Base-by-base conservation (phyloP, 2,888 invertebrate species). In the Leptarthrus brevirostris region DNA sequence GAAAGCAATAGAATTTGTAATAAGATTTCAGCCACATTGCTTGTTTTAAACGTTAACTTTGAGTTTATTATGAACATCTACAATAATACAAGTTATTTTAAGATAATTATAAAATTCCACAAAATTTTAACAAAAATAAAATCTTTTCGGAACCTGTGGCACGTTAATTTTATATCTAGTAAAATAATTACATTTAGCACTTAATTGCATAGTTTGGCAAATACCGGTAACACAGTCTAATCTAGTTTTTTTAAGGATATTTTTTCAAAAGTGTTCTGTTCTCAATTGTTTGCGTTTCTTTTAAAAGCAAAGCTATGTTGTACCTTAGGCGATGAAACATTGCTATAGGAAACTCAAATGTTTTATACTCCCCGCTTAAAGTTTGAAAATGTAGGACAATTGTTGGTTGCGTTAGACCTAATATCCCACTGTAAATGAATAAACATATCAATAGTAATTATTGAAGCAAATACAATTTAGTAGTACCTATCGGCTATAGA, bases 261-360 rank as follows among this genome's bases (percentile, higher is more conserved):
- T 83, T 86, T 79, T 86, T 87, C 76, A 86, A 81, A 14, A 82
- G 80, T 54, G 83, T 83, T 3, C 84, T 84, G 76, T 83, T 85
- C 78, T 88, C 87, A 74, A 87, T 77, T 1, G 82, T 79, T 74
- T 87, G 86, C 79, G 88, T 83, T 79, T 88, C 87, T 72, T 86
- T 86, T 1, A 88, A 81, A 54, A 87, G 78, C 72, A 85, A 80
- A 3, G 88, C 87, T 47, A 88, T 81, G 40, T 86, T 85, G 76
- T 87, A 87, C 8, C 88, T 84, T 53, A 88, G 77, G 56, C 86
- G 84, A 79, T 88, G 88, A 77, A 88, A 88, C 81, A 86, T 86
- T 1, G 85, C 77, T 22, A 88, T 79, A 20, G 87, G 86, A 66
- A 87, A 79, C 80, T 88, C 87, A 76, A 88, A 84, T 30, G 84